Evolutionary conservation across 2,113 vertebrate species (phyloP).

Genomic region (Cebus imitator): DNA sequence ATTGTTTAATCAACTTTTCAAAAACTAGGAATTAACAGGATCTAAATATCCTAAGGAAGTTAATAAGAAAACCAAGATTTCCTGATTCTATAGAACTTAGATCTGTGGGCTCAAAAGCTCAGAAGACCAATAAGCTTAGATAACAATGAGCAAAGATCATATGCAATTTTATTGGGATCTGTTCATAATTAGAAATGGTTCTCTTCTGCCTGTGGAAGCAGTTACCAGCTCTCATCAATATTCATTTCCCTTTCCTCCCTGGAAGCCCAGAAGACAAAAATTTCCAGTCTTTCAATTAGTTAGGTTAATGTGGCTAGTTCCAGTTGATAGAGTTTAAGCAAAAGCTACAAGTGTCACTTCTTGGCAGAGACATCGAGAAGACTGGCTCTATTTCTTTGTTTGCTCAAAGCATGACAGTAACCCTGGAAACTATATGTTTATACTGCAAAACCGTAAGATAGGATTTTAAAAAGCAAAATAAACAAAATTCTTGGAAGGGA

Average conservation of each 20-base stretch:
- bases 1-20: background rate
- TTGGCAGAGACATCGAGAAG: background rate
- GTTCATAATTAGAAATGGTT: background rate
- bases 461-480: background rate
- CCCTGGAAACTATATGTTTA: background rate
- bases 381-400: background rate
- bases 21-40: constrained; percentile 23
- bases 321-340: background rate
- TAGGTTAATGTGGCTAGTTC: background rate
- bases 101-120: background rate
- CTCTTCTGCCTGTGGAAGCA: background rate
- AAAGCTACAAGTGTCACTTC: background rate
- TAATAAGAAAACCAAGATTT: constrained; percentile 39
- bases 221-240: background rate
- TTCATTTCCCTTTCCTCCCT: background rate
- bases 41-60: background rate
- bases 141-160: background rate
- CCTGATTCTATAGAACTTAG: background rate
- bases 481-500: background rate
- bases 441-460: background rate
- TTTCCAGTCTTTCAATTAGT: background rate
- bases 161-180: background rate
- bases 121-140: background rate
- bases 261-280: background rate
- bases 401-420: background rate